Conservation (phyloP, 2,888 invertebrate species). For the Hirtodrosophila cameraria region DNA sequence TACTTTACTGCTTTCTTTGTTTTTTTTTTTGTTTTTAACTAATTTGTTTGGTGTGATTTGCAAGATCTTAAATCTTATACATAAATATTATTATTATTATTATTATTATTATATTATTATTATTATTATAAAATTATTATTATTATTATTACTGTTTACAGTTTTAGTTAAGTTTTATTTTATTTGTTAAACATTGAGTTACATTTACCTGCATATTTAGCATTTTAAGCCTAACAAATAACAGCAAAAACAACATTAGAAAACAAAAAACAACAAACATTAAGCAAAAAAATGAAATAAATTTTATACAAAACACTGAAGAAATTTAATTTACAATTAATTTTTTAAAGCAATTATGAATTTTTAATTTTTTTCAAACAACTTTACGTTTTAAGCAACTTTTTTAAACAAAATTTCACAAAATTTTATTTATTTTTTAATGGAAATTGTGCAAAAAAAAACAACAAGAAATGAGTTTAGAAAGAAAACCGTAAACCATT, state of each 20-base stretch:
- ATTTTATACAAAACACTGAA: conserved; percentile 45
- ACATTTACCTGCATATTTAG: conserved; percentile 74
- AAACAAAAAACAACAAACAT: conserved; percentile 25
- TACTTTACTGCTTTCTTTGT: too few relatives aligned
- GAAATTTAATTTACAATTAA: conserved; percentile 16
- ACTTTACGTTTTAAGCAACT: conserved; percentile 51
- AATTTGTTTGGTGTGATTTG: conserved; percentile 71
- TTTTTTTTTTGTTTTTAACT: conserved; percentile 45
- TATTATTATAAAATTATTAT: conserved; percentile 50
- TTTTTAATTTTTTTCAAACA: conserved; percentile 22
- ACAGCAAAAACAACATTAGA: conserved; percentile 24
- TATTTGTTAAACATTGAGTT: conserved; percentile 76
- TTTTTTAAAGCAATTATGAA: conserved; percentile 3
- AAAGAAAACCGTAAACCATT: conserved; percentile 31
- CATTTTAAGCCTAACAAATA: conserved; percentile 49
- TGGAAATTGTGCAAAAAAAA: conserved; percentile 54
- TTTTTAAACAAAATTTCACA: conserved; percentile 51
- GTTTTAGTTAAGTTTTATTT: conserved; percentile 71
- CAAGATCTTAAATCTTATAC: conserved; percentile 69
- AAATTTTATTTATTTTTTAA: conserved; percentile 70
- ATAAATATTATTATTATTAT: conserved; percentile 56
- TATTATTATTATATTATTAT: conserved; percentile 30
- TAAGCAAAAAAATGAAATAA: conserved; percentile 45
- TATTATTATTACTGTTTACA: conserved; percentile 50
- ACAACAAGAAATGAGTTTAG: conserved; percentile 25